Evolutionary conservation across 1,140 invertebrate genomes (phyloP).

Genomic region (Pectinophora gossypiella): DNA sequence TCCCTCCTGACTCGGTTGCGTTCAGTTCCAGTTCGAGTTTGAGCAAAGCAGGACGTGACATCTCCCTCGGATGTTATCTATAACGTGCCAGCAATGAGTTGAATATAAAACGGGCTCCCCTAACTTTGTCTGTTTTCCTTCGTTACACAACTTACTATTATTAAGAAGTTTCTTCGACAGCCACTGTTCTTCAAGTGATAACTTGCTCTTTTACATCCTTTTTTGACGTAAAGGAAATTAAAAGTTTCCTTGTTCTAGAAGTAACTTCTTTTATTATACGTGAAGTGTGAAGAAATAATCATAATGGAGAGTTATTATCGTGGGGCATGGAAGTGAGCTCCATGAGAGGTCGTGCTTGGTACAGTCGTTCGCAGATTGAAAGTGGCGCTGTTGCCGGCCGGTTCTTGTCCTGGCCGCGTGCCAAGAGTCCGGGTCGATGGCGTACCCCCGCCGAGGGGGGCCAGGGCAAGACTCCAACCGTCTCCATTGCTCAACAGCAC

Average conservation of each 20-base stretch:
- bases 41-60: neutral
- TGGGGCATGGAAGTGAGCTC: conserved; percentile 18
- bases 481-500: conserved; percentile 19
- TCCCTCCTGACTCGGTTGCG: too few species aligned
- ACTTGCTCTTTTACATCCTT: too few species aligned
- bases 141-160: too few species aligned
- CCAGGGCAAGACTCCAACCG: conserved; percentile 5
- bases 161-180: too few species aligned
- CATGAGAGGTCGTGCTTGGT: conserved; percentile 24
- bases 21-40: too few species aligned
- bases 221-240: too few species aligned
- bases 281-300: too few species aligned
- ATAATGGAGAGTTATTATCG: conserved; percentile 14
- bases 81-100: neutral
- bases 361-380: conserved; percentile 42
- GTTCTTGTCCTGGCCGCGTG: conserved; percentile 35
- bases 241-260: too few species aligned
- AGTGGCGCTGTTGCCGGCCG: conserved; percentile 32
- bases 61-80: neutral
- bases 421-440: conserved; percentile 53
- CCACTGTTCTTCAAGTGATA: too few species aligned
- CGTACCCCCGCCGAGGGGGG: conserved; percentile 22
- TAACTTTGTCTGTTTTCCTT: neutral
- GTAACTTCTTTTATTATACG: too few species aligned
- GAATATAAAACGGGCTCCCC: neutral